Percentiles rank a stretch among this genome's conserved stretches.
phyloP scores from a whole-genome alignment of 2,113 vertebrate genomes.

The Etheostoma cragini region DNA sequence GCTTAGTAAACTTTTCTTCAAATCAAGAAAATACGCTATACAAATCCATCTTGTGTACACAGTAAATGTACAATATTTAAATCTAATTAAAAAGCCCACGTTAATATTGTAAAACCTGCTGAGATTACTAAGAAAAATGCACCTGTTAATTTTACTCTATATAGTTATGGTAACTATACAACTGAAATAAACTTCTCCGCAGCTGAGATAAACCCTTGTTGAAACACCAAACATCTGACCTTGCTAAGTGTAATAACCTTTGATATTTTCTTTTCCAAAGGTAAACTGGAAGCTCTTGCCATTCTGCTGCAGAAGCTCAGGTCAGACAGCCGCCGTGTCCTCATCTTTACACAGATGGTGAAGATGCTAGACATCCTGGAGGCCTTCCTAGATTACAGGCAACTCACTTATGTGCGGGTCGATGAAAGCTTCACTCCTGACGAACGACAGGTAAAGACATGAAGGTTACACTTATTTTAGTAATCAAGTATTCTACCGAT shows the following conservation, averaged over 20 bases:
- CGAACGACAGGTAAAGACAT: conserved; percentile 89
- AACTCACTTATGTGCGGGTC: conserved; percentile 91
- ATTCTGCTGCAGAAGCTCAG: conserved; percentile 92
- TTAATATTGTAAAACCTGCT: neutral
- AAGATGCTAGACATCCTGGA: conserved; percentile 91
- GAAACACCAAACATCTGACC: neutral
- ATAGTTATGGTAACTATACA: neutral
- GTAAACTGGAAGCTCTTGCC: conserved; percentile 95
- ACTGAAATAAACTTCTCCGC: neutral
- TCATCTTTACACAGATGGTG: conserved; percentile 91
- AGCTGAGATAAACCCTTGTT: neutral
- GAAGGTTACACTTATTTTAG: neutral
- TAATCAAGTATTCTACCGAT: no score
- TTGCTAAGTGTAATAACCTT: neutral
- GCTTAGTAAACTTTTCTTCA: neutral
- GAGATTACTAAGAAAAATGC: neutral
- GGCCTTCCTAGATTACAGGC: conserved; percentile 89
- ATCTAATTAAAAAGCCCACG: neutral
- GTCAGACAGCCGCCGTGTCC: conserved; percentile 91
- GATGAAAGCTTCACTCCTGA: conserved; percentile 92
- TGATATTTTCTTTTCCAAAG: conserved; percentile 72
- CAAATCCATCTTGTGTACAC: neutral
- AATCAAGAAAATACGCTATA: neutral
- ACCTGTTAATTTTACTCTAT: neutral
- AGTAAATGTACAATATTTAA: neutral